Evolutionary conservation across 2,113 vertebrate species (phyloP).

Genomic region (Laticauda colubrina): DNA sequence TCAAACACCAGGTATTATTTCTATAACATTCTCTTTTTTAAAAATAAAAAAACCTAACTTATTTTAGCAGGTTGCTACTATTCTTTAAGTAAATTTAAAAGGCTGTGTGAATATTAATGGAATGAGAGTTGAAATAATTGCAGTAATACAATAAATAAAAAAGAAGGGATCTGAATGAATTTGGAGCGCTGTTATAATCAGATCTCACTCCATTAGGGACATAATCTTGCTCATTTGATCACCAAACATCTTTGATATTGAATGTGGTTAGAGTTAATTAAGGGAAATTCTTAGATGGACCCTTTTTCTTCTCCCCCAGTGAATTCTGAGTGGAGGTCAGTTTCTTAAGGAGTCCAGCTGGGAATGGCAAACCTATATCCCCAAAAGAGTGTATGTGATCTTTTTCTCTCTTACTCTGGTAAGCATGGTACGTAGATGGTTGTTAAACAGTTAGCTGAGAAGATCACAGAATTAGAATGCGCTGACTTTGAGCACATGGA

Average conservation of each 20-base stretch:
- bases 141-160: neutral
- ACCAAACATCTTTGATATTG: neutral
- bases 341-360: neutral
- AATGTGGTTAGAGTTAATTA: neutral
- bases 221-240: neutral
- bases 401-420: neutral
- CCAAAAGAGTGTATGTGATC: neutral
- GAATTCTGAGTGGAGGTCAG: neutral
- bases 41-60: neutral
- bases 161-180: neutral
- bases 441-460: neutral
- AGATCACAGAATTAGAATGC: neutral
- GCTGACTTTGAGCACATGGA: neutral
- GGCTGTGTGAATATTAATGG: neutral
- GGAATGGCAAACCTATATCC: neutral
- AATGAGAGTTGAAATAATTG: neutral
- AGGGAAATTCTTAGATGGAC: neutral
- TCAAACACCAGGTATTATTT: slow-evolving; percentile 88
- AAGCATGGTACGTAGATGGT: neutral
- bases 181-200: neutral
- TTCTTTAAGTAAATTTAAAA: neutral
- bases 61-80: neutral
- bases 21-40: neutral
- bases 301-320: neutral
- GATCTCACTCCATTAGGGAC: neutral